A percentile compares a stretch with the other conserved stretches of the same genome.
Conservation (phyloP, 2,113 vertebrate species). For the Prietella phreatophila region DNA sequence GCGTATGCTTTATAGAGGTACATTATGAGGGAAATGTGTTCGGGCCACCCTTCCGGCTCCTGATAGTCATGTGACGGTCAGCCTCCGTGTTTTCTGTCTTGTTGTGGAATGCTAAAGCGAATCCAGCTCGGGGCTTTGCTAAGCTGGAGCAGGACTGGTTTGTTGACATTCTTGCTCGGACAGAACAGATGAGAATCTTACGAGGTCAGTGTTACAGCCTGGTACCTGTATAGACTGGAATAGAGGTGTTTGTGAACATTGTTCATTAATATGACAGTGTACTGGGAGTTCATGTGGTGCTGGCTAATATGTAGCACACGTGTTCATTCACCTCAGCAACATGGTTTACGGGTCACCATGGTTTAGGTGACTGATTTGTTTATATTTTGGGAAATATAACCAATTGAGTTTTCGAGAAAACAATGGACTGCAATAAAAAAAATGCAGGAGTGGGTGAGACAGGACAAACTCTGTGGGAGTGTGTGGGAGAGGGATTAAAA, state of each 20-base stretch:
- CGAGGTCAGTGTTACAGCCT: not conserved
- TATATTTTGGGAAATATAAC: not conserved
- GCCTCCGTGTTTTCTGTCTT: not conserved
- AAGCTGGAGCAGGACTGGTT: conserved; percentile 46
- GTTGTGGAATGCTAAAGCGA: not conserved
- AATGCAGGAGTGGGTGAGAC: not conserved
- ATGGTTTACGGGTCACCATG: not conserved
- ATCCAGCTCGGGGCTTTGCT: not conserved
- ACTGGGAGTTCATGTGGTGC: not conserved
- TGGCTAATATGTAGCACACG: not conserved
- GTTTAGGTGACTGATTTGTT: not conserved
- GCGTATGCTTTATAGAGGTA: not conserved
- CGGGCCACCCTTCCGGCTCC: not conserved
- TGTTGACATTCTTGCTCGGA: conserved; percentile 63
- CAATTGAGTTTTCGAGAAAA: not conserved
- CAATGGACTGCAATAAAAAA: not conserved
- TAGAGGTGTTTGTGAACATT: not conserved
- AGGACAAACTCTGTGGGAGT: not conserved
- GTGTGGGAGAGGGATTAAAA: not conserved
- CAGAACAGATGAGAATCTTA: conserved; percentile 43
- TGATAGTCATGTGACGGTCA: not conserved
- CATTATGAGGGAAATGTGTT: not conserved
- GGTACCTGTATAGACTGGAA: not conserved
- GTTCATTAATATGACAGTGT: not conserved
- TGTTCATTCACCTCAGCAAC: not conserved